A percentile compares a stretch with the other conserved stretches of the same genome.
Evolutionary conservation across 2,797 vertebrate genomes (phyloP).

Genomic region (Darevskia nairensis): DNA sequence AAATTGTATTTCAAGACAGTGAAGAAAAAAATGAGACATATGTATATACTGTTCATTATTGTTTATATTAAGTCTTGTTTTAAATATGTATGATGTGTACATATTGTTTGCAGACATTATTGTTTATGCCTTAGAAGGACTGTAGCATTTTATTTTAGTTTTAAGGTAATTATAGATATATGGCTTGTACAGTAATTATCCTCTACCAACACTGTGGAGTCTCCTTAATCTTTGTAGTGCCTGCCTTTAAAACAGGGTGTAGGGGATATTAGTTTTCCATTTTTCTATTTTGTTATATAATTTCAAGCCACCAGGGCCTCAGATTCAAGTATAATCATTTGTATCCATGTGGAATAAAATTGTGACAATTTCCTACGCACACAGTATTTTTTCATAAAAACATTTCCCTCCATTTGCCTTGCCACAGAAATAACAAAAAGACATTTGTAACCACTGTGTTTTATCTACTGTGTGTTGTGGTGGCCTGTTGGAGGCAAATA

Average conservation of each 20-base stretch:
- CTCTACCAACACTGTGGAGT: slow-evolving; percentile 99
- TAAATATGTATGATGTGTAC: slow-evolving; percentile 99
- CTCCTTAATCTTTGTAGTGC: slow-evolving; percentile 99
- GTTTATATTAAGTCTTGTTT: slow-evolving; percentile 99
- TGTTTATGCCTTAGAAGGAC: slow-evolving; percentile 99
- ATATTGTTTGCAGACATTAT: slow-evolving; percentile 99
- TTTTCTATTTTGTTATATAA: slow-evolving; percentile 91
- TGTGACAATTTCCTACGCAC: slow-evolving; percentile 85
- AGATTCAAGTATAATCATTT: slow-evolving; percentile 90
- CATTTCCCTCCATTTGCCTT: slow-evolving; percentile 89
- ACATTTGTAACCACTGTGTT: slow-evolving; percentile 98
- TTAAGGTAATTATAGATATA: slow-evolving; percentile 95
- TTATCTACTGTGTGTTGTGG: slow-evolving; percentile 95
- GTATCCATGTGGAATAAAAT: slow-evolving; percentile 86
- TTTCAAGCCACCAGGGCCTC: slow-evolving; percentile 96
- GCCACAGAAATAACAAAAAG: slow-evolving; percentile 91
- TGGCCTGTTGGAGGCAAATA: slow-evolving; percentile 96
- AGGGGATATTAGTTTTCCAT: slow-evolving; percentile 95
- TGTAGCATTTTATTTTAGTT: slow-evolving; percentile 99
- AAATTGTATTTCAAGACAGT: slow-evolving; percentile 89
- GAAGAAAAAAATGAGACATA: slow-evolving; percentile 87
- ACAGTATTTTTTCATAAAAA: slow-evolving; percentile 90
- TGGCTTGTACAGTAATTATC: slow-evolving; percentile 99
- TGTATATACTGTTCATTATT: slow-evolving; percentile 99
- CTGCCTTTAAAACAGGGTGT: slow-evolving; percentile 99